Percentiles rank a stretch among this genome's conserved stretches.
phyloP scores from a whole-genome alignment of 1,140 invertebrate genomes.

The Rhyacophila brunnea region DNA sequence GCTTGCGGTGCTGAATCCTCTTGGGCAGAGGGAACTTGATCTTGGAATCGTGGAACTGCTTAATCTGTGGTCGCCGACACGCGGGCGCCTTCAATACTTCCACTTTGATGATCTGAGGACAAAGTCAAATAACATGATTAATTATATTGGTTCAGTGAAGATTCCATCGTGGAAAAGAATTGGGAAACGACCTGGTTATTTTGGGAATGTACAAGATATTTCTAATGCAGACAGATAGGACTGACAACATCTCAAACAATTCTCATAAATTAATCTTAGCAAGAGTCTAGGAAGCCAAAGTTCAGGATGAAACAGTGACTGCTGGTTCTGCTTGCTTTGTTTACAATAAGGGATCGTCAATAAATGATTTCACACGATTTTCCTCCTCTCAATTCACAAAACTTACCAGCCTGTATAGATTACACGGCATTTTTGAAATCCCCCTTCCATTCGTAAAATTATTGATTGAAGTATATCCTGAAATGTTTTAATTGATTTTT shows the following conservation, averaged over 20 bases:
- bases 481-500: too few species aligned
- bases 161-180: too few species aligned
- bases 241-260: conserved; percentile 1
- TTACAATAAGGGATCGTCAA: too few species aligned
- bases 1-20: conserved; percentile 81
- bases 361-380: too few species aligned
- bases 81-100: conserved; percentile 84
- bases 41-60: conserved; percentile 96
- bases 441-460: too few species aligned
- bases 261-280: conserved; percentile 9
- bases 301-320: neutral
- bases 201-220: neutral
- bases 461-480: too few species aligned
- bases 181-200: too few species aligned
- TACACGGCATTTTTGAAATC: too few species aligned
- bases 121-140: too few species aligned
- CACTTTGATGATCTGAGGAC: conserved; percentile 92
- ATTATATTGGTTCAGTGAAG: too few species aligned
- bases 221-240: neutral
- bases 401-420: too few species aligned
- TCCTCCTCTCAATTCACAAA: too few species aligned
- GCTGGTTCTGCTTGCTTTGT: conserved; percentile 20
- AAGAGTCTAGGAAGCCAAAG: conserved; percentile 12
- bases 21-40: conserved; percentile 97
- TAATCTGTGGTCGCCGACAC: conserved; percentile 89